Conservation (phyloP, 2,113 vertebrate species). For the Phocoena sinus region DNA sequence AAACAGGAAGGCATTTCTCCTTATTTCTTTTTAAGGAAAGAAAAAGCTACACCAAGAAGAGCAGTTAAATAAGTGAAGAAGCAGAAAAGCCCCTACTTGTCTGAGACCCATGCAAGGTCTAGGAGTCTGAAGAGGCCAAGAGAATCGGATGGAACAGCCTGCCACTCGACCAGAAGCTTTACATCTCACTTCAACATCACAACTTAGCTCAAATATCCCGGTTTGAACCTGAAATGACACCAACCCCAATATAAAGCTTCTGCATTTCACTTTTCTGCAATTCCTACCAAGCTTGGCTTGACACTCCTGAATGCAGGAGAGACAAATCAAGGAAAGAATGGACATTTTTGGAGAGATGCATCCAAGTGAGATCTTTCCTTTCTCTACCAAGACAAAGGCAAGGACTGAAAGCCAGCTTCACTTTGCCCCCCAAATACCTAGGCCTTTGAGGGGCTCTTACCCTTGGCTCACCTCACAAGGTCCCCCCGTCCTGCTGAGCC, state of each 20-base stretch:
- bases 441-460: neutral
- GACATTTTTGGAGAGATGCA: neutral
- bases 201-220: neutral
- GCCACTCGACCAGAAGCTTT: neutral
- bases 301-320: neutral
- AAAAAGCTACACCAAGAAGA: neutral
- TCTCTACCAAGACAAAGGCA: neutral
- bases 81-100: neutral
- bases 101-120: neutral
- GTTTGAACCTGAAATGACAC: neutral
- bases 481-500: neutral
- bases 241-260: neutral
- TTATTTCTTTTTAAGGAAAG: conserved; percentile 18
- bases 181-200: neutral
- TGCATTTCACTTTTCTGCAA: neutral
- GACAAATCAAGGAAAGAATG: neutral
- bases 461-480: neutral
- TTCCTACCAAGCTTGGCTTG: neutral
- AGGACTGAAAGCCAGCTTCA: neutral
- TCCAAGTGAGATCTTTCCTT: neutral
- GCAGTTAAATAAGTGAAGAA: neutral
- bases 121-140: neutral
- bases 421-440: neutral
- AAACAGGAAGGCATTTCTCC: neutral
- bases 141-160: neutral